Percentiles rank a stretch among this genome's conserved stretches.
Conservation (phyloP, 2,797 vertebrate genomes). For the Hozukius guyotensis region DNA sequence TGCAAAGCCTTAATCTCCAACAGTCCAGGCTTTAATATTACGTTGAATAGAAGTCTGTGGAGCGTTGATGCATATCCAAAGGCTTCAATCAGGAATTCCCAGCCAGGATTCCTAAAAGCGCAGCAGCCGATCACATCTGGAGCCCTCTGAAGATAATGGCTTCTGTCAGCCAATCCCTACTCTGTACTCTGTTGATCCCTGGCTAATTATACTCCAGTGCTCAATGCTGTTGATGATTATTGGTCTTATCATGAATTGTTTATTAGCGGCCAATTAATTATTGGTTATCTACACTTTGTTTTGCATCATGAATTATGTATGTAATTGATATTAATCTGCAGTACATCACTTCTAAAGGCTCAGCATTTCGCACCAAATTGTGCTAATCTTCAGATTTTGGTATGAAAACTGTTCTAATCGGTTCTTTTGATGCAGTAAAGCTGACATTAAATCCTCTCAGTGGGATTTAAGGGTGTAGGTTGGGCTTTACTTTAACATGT, state of each 20-base stretch:
- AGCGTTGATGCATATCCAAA: slow-evolving; percentile 45
- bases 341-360: background rate
- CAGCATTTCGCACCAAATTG: background rate
- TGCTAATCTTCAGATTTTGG: background rate
- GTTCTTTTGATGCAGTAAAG: slow-evolving; percentile 7
- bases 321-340: background rate
- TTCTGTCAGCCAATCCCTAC: slow-evolving; percentile 29
- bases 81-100: slow-evolving; percentile 60
- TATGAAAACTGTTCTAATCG: slow-evolving; percentile 2
- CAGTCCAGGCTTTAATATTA: slow-evolving; percentile 25
- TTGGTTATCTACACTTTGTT: background rate
- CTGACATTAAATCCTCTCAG: slow-evolving; percentile 8
- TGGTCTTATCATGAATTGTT: background rate
- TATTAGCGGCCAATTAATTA: background rate
- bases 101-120: slow-evolving; percentile 50
- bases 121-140: slow-evolving; percentile 62
- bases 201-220: slow-evolving; percentile 6
- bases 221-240: slow-evolving; percentile 9
- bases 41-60: slow-evolving; percentile 41
- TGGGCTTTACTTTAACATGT: slow-evolving; percentile 10
- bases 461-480: background rate
- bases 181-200: slow-evolving; percentile 28
- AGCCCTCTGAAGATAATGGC: slow-evolving; percentile 47
- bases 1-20: slow-evolving; percentile 15
- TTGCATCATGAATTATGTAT: background rate